Evolutionary conservation across 2,113 vertebrate species (phyloP).

Genomic region (Elachura formosa): DNA sequence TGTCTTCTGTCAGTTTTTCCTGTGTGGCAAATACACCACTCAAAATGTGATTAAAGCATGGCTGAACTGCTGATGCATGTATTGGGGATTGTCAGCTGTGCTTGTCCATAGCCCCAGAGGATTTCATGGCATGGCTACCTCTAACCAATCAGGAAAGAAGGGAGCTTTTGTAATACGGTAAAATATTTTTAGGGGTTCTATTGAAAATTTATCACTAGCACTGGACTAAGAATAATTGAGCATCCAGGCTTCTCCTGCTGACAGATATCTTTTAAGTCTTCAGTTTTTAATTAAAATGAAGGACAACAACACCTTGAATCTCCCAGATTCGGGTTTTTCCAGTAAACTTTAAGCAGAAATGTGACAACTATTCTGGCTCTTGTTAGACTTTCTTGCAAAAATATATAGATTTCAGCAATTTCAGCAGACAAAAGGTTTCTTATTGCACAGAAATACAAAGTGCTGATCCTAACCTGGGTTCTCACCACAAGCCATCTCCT

Average conservation of each 20-base stretch:
- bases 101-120: neutral
- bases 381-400: neutral
- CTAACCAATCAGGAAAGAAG: neutral
- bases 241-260: neutral
- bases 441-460: neutral
- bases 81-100: neutral
- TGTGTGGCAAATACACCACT: neutral
- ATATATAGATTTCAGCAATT: neutral
- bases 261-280: neutral
- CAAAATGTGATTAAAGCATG: neutral
- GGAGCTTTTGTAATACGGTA: neutral
- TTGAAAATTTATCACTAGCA: neutral
- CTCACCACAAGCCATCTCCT: neutral
- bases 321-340: neutral
- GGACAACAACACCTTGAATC: neutral
- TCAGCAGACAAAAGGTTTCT: neutral
- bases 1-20: neutral
- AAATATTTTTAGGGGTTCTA: neutral
- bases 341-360: neutral
- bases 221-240: neutral
- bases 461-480: neutral
- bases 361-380: neutral
- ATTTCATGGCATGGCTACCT: neutral
- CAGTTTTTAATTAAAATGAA: neutral
- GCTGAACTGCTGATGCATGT: neutral